A percentile compares a stretch with the other conserved stretches of the same genome.
Conservation (phyloP, 1,140 invertebrate species). For the Ooceraea biroi region DNA sequence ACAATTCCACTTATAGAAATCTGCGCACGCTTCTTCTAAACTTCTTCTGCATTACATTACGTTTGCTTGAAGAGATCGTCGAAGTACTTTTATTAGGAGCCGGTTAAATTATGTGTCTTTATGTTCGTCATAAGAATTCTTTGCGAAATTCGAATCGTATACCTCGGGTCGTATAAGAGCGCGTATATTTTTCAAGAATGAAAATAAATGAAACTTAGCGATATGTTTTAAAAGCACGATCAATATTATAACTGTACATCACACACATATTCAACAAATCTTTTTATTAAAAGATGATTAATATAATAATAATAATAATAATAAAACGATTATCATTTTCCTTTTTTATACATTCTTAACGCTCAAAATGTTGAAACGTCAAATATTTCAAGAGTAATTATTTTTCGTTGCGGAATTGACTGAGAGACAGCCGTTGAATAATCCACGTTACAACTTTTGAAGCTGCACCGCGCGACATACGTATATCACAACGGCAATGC, state of each 20-base stretch:
- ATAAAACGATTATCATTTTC: neutral
- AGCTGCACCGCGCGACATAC: neutral
- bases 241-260: no score
- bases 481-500: neutral
- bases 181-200: no score
- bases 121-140: neutral
- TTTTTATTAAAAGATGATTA: no score
- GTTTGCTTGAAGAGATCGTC: slow-evolving; percentile 12
- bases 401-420: neutral
- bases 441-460: slow-evolving; percentile 22
- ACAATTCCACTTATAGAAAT: slow-evolving; percentile 35
- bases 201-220: no score
- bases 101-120: neutral
- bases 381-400: neutral
- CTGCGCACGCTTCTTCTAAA: slow-evolving; percentile 22
- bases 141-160: neutral
- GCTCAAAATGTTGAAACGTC: no score
- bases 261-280: no score
- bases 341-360: neutral
- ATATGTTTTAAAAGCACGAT: no score
- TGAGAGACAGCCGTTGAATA: neutral
- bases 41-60: slow-evolving; percentile 29
- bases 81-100: neutral
- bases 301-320: no score
- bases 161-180: no score